A percentile compares a stretch with the other conserved stretches of the same genome.
phyloP scores from a whole-genome alignment of 1,140 invertebrate genomes.

The Medauroidea extradentata region DNA sequence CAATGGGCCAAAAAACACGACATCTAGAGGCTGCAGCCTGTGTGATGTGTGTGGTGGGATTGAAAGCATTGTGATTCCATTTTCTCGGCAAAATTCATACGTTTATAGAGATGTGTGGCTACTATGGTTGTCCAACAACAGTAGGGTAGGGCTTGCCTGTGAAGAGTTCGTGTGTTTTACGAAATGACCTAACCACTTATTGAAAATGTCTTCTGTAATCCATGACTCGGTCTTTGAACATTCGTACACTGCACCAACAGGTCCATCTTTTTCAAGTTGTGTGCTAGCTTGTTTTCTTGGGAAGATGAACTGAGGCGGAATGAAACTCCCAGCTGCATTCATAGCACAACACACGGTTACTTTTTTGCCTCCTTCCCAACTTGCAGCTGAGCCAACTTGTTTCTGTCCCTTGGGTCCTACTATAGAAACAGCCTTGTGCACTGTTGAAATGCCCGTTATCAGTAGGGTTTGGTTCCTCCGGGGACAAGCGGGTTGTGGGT shows the following conservation, averaged over 20 bases:
- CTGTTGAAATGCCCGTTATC: slow-evolving; percentile 5
- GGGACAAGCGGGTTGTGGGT: too few species aligned
- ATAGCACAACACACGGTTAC: slow-evolving; percentile 31
- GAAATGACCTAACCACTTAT: slow-evolving; percentile 19
- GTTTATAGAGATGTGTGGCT: slow-evolving; percentile 32
- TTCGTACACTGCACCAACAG: slow-evolving; percentile 8
- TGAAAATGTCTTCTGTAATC: slow-evolving; percentile 7
- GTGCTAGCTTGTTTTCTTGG: slow-evolving; percentile 31
- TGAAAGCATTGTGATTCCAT: too few species aligned
- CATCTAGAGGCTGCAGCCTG: slow-evolving; percentile 38
- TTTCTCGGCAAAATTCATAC: slow-evolving; percentile 24
- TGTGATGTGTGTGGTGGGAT: slow-evolving; percentile 15
- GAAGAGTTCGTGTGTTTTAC: slow-evolving; percentile 21
- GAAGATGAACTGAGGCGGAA: slow-evolving; percentile 42
- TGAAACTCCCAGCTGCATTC: slow-evolving; percentile 35
- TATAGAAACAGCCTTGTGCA: neutral
- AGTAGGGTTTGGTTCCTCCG: too few species aligned
- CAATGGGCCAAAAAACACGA: slow-evolving; percentile 36
- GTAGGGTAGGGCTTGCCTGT: slow-evolving; percentile 33
- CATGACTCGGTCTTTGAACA: slow-evolving; percentile 16
- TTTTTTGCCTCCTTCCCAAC: slow-evolving; percentile 31
- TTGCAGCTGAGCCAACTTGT: slow-evolving; percentile 35
- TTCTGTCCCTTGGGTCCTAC: slow-evolving; percentile 25
- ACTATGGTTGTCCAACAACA: slow-evolving; percentile 40
- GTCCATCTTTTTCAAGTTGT: slow-evolving; percentile 26